These are phyloP conservation scores for Epinotia bilunana DNA, from an alignment of 2,888 invertebrate genomes.

Conservation along the genomic window DNA sequence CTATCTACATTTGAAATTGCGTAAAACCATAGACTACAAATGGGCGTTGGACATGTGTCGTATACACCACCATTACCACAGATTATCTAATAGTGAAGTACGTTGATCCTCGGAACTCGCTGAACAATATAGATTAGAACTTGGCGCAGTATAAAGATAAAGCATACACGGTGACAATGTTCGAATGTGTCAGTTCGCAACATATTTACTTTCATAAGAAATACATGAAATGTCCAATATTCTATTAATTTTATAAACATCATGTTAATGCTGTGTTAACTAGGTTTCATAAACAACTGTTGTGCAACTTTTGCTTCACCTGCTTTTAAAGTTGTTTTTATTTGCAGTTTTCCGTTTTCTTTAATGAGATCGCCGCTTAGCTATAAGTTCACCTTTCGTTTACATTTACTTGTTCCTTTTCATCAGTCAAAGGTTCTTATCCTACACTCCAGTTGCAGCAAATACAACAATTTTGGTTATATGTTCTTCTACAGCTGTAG, in stretches of 20 bases:
- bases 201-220: not conserved
- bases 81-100: conserved; percentile 14
- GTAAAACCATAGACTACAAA: conserved; percentile 15
- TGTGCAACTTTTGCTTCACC: not conserved
- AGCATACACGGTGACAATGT: not conserved
- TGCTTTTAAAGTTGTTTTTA: not conserved
- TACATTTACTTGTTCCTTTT: not conserved
- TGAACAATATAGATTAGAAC: not conserved
- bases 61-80: no score
- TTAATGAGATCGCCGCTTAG: not conserved
- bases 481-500: not conserved
- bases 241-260: not conserved
- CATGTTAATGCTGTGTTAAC: not conserved
- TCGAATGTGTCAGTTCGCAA: not conserved
- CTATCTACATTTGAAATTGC: conserved; percentile 28
- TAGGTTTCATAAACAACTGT: not conserved
- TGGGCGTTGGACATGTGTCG: not conserved
- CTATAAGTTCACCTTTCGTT: not conserved
- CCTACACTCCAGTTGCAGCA: not conserved
- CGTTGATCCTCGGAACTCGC: not conserved
- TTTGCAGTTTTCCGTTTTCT: not conserved
- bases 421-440: not conserved
- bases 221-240: not conserved
- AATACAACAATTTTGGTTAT: not conserved
- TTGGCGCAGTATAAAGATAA: not conserved